Evolutionary conservation across 2,113 vertebrate genomes (phyloP).

Genomic region (Ginglymostoma cirratum): DNA sequence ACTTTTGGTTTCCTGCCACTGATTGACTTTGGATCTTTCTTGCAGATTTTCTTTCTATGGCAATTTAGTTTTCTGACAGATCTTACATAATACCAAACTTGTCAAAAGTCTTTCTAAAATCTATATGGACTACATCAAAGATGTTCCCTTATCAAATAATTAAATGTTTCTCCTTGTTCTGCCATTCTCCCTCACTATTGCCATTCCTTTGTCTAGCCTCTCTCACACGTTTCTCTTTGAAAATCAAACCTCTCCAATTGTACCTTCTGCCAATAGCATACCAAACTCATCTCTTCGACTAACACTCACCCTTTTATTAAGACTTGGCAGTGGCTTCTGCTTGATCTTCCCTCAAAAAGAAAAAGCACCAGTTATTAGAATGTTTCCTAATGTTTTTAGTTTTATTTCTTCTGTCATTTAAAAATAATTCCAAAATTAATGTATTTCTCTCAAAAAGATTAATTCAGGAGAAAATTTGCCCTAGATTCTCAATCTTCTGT

Average conservation of each 20-base stretch:
- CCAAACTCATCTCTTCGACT: not conserved
- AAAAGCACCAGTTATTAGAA: not conserved
- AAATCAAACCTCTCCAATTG: not conserved
- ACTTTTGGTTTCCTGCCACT: too few species aligned
- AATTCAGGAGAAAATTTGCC: slow-evolving; percentile 13
- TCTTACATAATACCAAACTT: too few species aligned
- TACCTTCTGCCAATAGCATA: not conserved
- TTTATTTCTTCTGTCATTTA: not conserved
- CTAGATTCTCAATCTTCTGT: not conserved
- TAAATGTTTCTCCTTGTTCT: not conserved
- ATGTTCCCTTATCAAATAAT: not conserved
- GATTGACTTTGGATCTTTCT: too few species aligned
- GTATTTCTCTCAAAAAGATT: not conserved
- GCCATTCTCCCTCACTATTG: not conserved
- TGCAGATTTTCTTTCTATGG: too few species aligned
- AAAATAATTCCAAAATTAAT: slow-evolving; percentile 23
- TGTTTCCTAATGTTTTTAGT: not conserved
- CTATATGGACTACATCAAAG: too few species aligned
- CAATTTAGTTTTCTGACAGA: too few species aligned
- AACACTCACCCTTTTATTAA: not conserved
- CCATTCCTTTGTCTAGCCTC: not conserved
- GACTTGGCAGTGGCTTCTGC: not conserved
- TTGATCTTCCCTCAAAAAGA: not conserved
- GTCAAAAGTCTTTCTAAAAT: too few species aligned
- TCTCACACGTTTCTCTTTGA: not conserved